Percentiles rank a stretch among this genome's conserved stretches.
Conservation (phyloP, 2,888 invertebrate species). For the Callimorpha dominula region DNA sequence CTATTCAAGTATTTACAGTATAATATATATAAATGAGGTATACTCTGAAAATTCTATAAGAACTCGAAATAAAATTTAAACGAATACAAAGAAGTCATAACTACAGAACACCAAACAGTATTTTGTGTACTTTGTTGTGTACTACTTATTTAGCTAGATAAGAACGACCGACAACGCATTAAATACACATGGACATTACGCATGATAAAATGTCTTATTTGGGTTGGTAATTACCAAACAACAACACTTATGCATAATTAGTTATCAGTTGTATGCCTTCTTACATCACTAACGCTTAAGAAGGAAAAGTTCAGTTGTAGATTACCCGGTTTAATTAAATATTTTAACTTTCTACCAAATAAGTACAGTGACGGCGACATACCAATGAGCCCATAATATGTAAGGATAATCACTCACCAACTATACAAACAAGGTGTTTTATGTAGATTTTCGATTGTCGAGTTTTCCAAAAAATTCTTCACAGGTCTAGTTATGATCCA, state of each 20-base stretch:
- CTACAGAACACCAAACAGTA: neutral
- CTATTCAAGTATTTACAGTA: neutral
- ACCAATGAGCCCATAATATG: neutral
- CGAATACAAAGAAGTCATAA: neutral
- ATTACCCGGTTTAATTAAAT: constrained; percentile 9
- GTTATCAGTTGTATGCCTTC: constrained; percentile 31
- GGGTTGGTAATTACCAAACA: constrained; percentile 59
- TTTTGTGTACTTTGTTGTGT: constrained; percentile 20
- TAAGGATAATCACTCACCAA: neutral
- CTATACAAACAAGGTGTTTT: neutral
- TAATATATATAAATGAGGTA: neutral
- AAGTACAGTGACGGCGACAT: neutral
- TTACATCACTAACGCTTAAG: constrained; percentile 9
- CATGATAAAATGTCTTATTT: constrained; percentile 66
- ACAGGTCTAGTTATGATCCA: no score
- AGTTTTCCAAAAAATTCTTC: no score
- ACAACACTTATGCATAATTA: constrained; percentile 47
- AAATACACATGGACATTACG: constrained; percentile 65
- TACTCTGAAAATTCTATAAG: neutral
- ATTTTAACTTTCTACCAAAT: neutral
- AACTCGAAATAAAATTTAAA: neutral
- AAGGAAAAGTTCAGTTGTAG: constrained; percentile 16
- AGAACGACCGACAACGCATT: constrained; percentile 55
- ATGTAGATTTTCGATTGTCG: no score
- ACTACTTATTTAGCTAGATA: constrained; percentile 53